A percentile compares a stretch with the other conserved stretches of the same genome.
phyloP scores from a whole-genome alignment of 2,797 vertebrate genomes.

The Chlorospingus semifuscus region DNA sequence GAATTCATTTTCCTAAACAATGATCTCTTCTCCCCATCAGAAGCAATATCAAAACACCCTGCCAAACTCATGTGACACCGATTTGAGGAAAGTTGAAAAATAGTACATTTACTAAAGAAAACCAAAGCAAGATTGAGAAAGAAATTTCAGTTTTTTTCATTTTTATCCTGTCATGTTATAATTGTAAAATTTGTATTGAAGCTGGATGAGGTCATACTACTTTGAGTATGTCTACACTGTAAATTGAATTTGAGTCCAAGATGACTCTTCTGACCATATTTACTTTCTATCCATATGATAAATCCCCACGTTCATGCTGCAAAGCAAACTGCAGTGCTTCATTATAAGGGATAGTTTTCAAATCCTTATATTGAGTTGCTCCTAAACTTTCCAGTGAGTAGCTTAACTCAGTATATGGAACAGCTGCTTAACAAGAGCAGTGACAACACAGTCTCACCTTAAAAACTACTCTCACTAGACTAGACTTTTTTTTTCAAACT shows the following conservation, averaged over 20 bases:
- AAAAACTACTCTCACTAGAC: not conserved
- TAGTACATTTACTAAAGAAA: not conserved
- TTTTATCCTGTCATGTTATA: not conserved
- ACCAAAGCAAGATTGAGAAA: not conserved
- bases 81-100: not conserved
- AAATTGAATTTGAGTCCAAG: conserved; percentile 44
- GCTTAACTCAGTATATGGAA: not conserved
- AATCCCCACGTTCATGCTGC: conserved; percentile 4
- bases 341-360: not conserved
- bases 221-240: conserved; percentile 9
- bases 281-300: not conserved
- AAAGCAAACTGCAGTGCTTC: conserved; percentile 1
- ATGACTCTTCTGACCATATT: conserved; percentile 26
- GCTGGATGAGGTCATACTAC: conserved; percentile 46
- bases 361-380: not conserved
- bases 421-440: not conserved
- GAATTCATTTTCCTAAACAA: not conserved
- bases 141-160: not conserved
- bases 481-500: not conserved
- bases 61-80: not conserved
- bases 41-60: not conserved
- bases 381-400: not conserved
- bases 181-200: conserved; percentile 31
- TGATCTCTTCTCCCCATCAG: not conserved
- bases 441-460: not conserved